phyloP scores from a whole-genome alignment of 2,113 vertebrate species.

The Naja naja region DNA sequence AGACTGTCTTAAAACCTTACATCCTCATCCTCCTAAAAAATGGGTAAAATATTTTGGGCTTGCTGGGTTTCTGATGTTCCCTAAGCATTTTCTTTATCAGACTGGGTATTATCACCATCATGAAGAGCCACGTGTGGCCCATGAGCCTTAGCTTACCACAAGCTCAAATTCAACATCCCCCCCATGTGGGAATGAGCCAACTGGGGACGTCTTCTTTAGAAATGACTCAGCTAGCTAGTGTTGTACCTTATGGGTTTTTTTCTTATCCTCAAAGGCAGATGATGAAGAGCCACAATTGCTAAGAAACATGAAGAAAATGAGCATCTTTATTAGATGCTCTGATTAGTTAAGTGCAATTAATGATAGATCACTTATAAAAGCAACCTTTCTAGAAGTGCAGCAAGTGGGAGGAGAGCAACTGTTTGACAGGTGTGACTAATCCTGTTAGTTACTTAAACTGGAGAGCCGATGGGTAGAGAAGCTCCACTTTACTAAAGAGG shows the following conservation, averaged over 20 bases:
- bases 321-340: conserved; percentile 29
- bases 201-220: neutral
- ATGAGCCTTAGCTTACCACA: neutral
- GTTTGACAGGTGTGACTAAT: conserved; percentile 71
- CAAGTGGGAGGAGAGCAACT: conserved; percentile 63
- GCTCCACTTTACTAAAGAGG: conserved; percentile 23
- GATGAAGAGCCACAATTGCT: neutral
- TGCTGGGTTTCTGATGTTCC: neutral
- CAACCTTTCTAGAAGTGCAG: conserved; percentile 68
- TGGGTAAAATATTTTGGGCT: neutral
- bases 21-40: neutral
- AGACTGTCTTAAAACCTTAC: neutral
- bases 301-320: conserved; percentile 45
- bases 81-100: neutral
- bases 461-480: conserved; percentile 22
- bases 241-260: neutral
- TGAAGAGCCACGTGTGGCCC: neutral
- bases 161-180: neutral
- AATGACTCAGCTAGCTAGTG: neutral
- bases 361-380: conserved; percentile 75
- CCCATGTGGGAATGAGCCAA: neutral
- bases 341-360: conserved; percentile 71
- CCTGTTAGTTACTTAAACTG: conserved; percentile 67
- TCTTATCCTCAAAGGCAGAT: neutral
- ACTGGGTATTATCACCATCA: neutral